Evolutionary conservation across 2,113 vertebrate species (phyloP).

Genomic region (Callionymus lyra): DNA sequence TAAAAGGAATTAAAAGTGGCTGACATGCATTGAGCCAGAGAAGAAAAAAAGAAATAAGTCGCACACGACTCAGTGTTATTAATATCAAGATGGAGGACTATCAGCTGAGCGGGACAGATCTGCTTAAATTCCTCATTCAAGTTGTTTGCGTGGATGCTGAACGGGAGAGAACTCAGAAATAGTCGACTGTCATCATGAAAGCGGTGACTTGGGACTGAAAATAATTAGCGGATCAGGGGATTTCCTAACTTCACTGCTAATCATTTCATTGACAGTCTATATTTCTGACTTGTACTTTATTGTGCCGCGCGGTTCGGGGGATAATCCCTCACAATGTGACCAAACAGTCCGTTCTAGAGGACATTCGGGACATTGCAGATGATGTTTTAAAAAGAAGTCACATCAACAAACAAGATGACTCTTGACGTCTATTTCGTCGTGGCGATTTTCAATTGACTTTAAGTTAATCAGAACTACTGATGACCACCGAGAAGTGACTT

Average conservation of each 20-base stretch:
- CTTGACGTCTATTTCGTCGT: too few relatives aligned
- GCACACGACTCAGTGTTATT: too few relatives aligned
- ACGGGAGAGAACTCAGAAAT: constrained; percentile 14
- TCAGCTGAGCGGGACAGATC: constrained; percentile 25
- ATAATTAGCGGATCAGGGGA: constrained; percentile 53
- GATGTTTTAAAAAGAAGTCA: too few relatives aligned
- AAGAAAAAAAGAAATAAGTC: too few relatives aligned
- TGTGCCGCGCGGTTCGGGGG: constrained; percentile 33
- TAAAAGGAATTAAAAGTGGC: too few relatives aligned
- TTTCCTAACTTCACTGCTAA: constrained; percentile 52
- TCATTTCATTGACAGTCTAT: constrained; percentile 50
- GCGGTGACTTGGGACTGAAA: constrained; percentile 40
- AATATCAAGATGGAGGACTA: constrained; percentile 38
- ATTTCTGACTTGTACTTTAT: constrained; percentile 45
- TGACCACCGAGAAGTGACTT: too few relatives aligned
- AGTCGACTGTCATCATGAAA: constrained; percentile 41
- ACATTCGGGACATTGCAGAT: constrained; percentile 31
- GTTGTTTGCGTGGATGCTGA: too few relatives aligned
- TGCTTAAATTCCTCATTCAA: constrained; percentile 45
- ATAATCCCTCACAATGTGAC: constrained; percentile 58
- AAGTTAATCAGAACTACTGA: too few relatives aligned
- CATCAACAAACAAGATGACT: too few relatives aligned
- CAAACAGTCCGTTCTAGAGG: constrained; percentile 35
- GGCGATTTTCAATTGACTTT: too few relatives aligned
- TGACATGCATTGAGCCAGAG: too few relatives aligned